These are phyloP conservation scores for Sminthopsis crassicaudata DNA, from an alignment of 2,113 vertebrate genomes.

Conservation along the genomic window DNA sequence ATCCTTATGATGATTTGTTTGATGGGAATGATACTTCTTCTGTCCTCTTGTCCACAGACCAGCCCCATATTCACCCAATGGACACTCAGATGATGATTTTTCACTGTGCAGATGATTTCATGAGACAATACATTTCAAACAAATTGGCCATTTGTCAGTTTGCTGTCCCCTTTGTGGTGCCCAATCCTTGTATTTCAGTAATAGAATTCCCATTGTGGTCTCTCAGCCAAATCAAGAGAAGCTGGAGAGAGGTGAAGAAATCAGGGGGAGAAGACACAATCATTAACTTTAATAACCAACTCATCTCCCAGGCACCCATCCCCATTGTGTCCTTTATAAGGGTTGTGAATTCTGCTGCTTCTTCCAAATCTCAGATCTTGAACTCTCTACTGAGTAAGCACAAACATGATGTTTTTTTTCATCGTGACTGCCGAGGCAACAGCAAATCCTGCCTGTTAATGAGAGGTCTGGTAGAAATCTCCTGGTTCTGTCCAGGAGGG, in stretches of 20 bases:
- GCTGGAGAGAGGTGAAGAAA: constrained; percentile 74
- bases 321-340: constrained; percentile 84
- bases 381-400: constrained; percentile 83
- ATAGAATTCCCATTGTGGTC: constrained; percentile 83
- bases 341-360: constrained; percentile 77
- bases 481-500: constrained; percentile 84
- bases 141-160: constrained; percentile 86
- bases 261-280: not conserved
- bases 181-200: constrained; percentile 74
- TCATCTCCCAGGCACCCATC: constrained; percentile 75
- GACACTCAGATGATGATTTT: constrained; percentile 86
- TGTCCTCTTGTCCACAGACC: not conserved
- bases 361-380: constrained; percentile 87
- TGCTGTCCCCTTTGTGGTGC: constrained; percentile 83
- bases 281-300: constrained; percentile 69
- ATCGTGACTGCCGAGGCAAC: constrained; percentile 82
- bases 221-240: constrained; percentile 82
- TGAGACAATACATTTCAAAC: constrained; percentile 80
- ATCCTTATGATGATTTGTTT: constrained; percentile 65
- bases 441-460: constrained; percentile 80
- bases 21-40: not conserved
- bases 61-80: constrained; percentile 80
- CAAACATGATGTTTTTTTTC: constrained; percentile 83
- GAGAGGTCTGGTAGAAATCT: constrained; percentile 84
- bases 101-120: constrained; percentile 82